Evolutionary conservation across 2,797 vertebrate genomes (phyloP).

Genomic region (Dallia pectoralis): DNA sequence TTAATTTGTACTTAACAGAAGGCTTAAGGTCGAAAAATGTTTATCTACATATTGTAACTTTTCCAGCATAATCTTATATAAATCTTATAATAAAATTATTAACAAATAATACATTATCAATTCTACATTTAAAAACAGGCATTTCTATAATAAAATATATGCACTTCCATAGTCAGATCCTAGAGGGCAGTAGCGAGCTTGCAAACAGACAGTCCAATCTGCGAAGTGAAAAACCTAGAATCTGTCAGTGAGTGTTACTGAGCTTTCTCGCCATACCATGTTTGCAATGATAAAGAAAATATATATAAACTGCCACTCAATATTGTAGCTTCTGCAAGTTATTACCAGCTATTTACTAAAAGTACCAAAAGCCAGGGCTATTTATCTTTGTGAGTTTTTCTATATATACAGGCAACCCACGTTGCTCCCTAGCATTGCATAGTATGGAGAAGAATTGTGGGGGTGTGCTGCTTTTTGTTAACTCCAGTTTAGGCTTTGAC

Average conservation of each 20-base stretch:
- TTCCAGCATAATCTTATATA: not conserved
- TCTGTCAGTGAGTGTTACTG: constrained; percentile 20
- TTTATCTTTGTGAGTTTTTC: not conserved
- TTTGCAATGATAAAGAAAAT: constrained; percentile 2
- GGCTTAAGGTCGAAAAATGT: not conserved
- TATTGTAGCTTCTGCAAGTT: not conserved
- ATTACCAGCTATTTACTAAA: not conserved
- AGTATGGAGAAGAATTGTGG: not conserved
- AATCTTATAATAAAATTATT: too few species aligned
- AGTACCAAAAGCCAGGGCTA: not conserved
- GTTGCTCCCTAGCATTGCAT: not conserved
- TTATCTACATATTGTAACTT: not conserved
- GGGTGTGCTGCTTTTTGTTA: not conserved
- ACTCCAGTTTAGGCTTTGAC: not conserved
- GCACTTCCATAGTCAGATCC: constrained; percentile 3
- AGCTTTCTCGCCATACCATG: constrained; percentile 4
- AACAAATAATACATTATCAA: constrained; percentile 11
- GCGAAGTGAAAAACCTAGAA: constrained; percentile 26
- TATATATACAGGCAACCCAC: not conserved
- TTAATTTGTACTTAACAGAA: not conserved
- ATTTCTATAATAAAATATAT: constrained; percentile 17
- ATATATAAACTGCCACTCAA: not conserved
- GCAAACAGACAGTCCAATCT: constrained; percentile 32
- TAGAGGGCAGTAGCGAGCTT: constrained; percentile 25
- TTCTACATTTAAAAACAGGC: constrained; percentile 19